phyloP scores from a whole-genome alignment of 2,888 invertebrate genomes.

The Diaperis boleti region DNA sequence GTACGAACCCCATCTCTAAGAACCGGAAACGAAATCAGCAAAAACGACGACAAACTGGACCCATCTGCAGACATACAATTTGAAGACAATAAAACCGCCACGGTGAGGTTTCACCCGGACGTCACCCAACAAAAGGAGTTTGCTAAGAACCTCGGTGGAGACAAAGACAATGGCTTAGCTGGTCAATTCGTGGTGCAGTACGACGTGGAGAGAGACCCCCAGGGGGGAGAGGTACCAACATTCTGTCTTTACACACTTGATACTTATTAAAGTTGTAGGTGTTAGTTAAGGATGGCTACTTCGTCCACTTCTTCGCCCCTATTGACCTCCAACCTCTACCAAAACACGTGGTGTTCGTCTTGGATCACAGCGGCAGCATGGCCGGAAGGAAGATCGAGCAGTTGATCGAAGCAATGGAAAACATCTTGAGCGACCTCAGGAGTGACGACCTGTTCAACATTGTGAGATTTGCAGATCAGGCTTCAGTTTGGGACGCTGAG shows the following conservation, averaged over 20 bases:
- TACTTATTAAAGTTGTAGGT: conserved; percentile 58
- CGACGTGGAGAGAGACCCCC: conserved; percentile 71
- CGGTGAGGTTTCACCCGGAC: conserved; percentile 69
- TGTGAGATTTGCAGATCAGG: conserved; percentile 71
- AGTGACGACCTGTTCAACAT: conserved; percentile 75
- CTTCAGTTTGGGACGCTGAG: conserved; percentile 67
- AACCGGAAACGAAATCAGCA: conserved; percentile 33
- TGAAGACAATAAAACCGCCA: conserved; percentile 44
- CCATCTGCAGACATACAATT: conserved; percentile 51
- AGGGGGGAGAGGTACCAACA: conserved; percentile 67
- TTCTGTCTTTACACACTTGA: too few relatives aligned
- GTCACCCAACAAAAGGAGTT: conserved; percentile 70
- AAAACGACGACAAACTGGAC: conserved; percentile 66
- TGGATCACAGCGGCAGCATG: conserved; percentile 82
- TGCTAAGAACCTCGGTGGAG: conserved; percentile 56
- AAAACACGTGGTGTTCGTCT: conserved; percentile 78
- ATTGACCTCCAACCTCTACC: conserved; percentile 69
- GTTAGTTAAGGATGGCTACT: conserved; percentile 75
- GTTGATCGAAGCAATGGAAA: conserved; percentile 74
- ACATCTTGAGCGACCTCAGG: conserved; percentile 73
- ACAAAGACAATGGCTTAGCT: conserved; percentile 66
- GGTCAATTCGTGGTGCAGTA: conserved; percentile 78
- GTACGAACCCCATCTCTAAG: conserved; percentile 22
- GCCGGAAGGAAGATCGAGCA: conserved; percentile 74
- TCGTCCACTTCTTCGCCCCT: conserved; percentile 80